Conservation (phyloP, 2,113 vertebrate species). For the Riparia riparia region DNA sequence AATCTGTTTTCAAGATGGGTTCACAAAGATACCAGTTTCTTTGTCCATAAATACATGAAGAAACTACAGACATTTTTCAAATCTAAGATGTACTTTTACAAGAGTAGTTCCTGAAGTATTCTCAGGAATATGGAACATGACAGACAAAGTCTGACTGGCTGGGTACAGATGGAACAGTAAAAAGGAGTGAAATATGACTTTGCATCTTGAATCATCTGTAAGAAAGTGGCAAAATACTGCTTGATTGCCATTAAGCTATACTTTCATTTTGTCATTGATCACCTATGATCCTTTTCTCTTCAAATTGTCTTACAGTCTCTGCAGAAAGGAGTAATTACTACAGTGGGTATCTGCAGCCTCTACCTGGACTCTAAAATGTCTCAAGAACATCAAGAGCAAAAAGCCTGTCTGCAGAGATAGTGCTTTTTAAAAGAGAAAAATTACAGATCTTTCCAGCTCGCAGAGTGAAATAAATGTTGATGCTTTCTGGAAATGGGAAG, state of each 20-base stretch:
- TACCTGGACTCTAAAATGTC: not conserved
- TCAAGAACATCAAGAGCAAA: not conserved
- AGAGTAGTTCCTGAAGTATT: not conserved
- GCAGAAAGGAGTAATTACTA: constrained; percentile 19
- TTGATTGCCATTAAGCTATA: not conserved
- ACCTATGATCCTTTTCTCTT: not conserved
- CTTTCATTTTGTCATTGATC: not conserved
- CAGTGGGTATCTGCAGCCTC: not conserved
- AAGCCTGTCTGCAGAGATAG: not conserved
- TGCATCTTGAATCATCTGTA: not conserved
- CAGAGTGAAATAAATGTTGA: not conserved
- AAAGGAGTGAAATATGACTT: not conserved
- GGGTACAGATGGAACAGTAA: not conserved
- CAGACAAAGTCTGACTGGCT: not conserved
- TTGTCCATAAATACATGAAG: not conserved
- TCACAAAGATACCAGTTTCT: not conserved
- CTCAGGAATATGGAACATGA: not conserved
- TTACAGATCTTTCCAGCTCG: not conserved
- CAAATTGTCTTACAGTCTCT: not conserved
- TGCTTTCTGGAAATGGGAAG: not conserved
- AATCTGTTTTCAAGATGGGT: not conserved
- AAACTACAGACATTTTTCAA: not conserved
- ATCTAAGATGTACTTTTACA: not conserved
- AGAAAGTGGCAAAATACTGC: not conserved
- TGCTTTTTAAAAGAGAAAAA: not conserved